These are phyloP conservation scores for Cryptotermes secundus DNA, from an alignment of 1,140 invertebrate species.

Conservation along the genomic window DNA sequence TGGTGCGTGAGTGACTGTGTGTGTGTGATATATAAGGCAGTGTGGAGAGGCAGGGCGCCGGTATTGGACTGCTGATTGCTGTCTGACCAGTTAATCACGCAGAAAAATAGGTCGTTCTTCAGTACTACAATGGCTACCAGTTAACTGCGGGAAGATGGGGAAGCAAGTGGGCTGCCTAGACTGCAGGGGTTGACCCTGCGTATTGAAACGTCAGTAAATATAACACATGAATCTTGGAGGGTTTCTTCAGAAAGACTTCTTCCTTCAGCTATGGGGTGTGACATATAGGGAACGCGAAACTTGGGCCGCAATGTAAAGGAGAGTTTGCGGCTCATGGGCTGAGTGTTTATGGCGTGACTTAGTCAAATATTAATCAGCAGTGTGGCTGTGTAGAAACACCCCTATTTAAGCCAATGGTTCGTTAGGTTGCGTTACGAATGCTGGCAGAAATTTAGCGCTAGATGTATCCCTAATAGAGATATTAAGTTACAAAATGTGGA, in stretches of 20 bases:
- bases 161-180: slow-evolving; percentile 12
- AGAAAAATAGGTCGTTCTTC: slow-evolving; percentile 16
- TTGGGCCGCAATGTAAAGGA: too few relatives aligned
- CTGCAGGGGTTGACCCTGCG: slow-evolving; percentile 1
- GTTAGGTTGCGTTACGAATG: too few relatives aligned
- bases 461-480: too few relatives aligned
- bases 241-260: not conserved
- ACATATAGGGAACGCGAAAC: not conserved
- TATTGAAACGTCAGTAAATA: slow-evolving; percentile 17
- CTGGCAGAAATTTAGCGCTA: too few relatives aligned
- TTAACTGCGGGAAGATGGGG: slow-evolving; percentile 10
- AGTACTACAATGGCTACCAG: not conserved
- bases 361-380: too few relatives aligned
- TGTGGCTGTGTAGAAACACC: too few relatives aligned
- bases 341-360: too few relatives aligned
- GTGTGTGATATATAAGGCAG: not conserved
- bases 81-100: slow-evolving; percentile 17
- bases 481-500: too few relatives aligned
- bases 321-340: too few relatives aligned
- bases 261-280: not conserved
- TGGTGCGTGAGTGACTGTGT: too few relatives aligned
- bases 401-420: too few relatives aligned
- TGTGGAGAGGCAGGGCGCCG: not conserved
- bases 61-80: slow-evolving; percentile 6
- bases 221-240: not conserved